These are phyloP conservation scores for Troides oblongomaculatus DNA, from an alignment of 2,888 invertebrate species.

Conservation along the genomic window DNA sequence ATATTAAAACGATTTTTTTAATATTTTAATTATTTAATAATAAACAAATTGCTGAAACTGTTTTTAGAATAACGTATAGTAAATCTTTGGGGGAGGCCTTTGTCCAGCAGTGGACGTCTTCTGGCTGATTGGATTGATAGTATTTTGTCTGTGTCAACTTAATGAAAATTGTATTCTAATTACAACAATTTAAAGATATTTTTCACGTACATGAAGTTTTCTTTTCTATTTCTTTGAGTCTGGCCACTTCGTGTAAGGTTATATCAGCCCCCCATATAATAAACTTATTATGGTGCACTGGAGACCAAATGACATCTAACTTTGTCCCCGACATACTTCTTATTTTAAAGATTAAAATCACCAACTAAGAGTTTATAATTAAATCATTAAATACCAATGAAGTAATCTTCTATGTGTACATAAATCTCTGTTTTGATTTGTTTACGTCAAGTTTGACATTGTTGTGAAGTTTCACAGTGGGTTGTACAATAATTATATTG, in stretches of 20 bases:
- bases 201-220: constrained; percentile 65
- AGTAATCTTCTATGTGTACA: neutral
- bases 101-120: too few relatives aligned
- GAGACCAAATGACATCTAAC: constrained; percentile 93
- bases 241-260: constrained; percentile 88
- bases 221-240: constrained; percentile 79
- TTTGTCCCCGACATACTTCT: constrained; percentile 69
- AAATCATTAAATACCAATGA: too few relatives aligned
- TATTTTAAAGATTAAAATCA: constrained; percentile 10
- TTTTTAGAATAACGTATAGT: too few relatives aligned
- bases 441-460: constrained; percentile 19
- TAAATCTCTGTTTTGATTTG: constrained; percentile 5
- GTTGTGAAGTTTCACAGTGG: neutral
- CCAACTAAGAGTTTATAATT: neutral
- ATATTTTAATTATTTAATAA: too few relatives aligned
- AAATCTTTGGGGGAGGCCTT: too few relatives aligned
- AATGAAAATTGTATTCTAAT: neutral
- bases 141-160: too few relatives aligned
- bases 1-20: too few relatives aligned
- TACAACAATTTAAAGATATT: neutral
- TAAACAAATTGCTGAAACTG: too few relatives aligned
- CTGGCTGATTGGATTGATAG: too few relatives aligned
- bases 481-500: too few relatives aligned
- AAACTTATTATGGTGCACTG: constrained; percentile 86
- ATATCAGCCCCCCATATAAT: constrained; percentile 95